Conservation (phyloP, 2,888 invertebrate genomes). For the Aphidoletes aphidimyza region DNA sequence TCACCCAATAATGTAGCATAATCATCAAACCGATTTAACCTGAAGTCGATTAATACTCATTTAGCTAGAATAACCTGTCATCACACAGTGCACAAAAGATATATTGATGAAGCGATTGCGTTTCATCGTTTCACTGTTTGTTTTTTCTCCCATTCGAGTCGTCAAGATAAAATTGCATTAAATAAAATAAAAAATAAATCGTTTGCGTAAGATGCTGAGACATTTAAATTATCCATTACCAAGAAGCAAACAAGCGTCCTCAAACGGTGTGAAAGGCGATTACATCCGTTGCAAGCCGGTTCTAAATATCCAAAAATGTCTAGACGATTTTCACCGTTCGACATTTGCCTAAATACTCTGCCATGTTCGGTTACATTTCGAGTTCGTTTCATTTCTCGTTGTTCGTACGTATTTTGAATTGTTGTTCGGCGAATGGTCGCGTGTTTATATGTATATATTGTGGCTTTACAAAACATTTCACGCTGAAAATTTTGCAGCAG, state of each 20-base stretch:
- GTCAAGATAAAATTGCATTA: neutral
- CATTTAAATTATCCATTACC: slow-evolving; percentile 36
- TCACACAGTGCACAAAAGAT: neutral
- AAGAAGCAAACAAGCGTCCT: neutral
- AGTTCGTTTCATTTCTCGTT: neutral
- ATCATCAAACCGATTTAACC: neutral
- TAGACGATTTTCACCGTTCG: slow-evolving; percentile 35
- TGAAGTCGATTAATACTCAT: slow-evolving; percentile 28
- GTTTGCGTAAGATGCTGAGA: neutral
- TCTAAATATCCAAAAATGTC: neutral
- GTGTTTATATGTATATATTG: neutral
- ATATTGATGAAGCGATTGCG: neutral
- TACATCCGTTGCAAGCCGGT: neutral
- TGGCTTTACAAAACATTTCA: neutral
- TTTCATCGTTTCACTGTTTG: no score
- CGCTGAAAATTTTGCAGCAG: neutral
- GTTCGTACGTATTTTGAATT: neutral
- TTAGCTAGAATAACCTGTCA: slow-evolving; percentile 10
- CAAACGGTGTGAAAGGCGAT: slow-evolving; percentile 37
- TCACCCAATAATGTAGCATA: slow-evolving; percentile 9
- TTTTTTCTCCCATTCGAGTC: no score
- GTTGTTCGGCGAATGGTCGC: neutral
- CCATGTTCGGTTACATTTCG: neutral
- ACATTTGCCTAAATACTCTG: neutral
- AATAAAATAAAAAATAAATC: no score